Evolutionary conservation across 2,888 invertebrate genomes (phyloP).

Genomic region (Hirtodrosophila cameraria): DNA sequence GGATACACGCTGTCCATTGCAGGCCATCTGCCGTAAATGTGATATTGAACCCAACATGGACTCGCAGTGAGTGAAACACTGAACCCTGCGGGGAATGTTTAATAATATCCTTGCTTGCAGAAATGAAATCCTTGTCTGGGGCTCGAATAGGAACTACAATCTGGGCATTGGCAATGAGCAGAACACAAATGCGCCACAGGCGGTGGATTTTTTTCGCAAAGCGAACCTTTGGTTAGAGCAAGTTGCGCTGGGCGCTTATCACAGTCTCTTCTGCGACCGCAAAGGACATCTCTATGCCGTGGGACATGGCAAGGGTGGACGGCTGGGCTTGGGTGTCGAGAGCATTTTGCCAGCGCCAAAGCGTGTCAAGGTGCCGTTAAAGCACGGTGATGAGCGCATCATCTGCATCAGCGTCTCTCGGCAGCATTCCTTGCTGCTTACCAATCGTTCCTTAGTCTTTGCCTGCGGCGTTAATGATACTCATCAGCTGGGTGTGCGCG

Average conservation of each 20-base stretch:
- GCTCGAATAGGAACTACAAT: slow-evolving; percentile 93
- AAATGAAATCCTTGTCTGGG: slow-evolving; percentile 92
- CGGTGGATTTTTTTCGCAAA: slow-evolving; percentile 88
- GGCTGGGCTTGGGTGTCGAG: slow-evolving; percentile 88
- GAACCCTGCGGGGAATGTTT: no score
- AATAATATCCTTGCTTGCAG: slow-evolving; percentile 23
- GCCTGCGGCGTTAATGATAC: slow-evolving; percentile 88
- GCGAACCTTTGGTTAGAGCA: slow-evolving; percentile 86
- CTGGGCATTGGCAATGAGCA: slow-evolving; percentile 90
- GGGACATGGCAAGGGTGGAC: slow-evolving; percentile 92
- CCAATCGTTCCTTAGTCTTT: slow-evolving; percentile 83
- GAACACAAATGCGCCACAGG: slow-evolving; percentile 87
- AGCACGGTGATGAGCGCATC: slow-evolving; percentile 76
- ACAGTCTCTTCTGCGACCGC: slow-evolving; percentile 81
- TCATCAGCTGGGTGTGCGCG: slow-evolving; percentile 87
- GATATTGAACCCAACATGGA: slow-evolving; percentile 74
- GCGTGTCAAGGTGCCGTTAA: slow-evolving; percentile 76
- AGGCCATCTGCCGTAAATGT: slow-evolving; percentile 81
- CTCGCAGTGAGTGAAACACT: slow-evolving; percentile 53
- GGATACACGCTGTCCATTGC: slow-evolving; percentile 80
- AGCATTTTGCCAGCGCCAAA: slow-evolving; percentile 83
- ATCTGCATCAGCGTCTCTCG: slow-evolving; percentile 81
- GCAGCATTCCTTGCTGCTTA: slow-evolving; percentile 83
- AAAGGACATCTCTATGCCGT: slow-evolving; percentile 87
- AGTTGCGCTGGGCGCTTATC: slow-evolving; percentile 84